Evolutionary conservation across 2,888 invertebrate genomes (phyloP).

Genomic region (Phragmatobia fuliginosa): DNA sequence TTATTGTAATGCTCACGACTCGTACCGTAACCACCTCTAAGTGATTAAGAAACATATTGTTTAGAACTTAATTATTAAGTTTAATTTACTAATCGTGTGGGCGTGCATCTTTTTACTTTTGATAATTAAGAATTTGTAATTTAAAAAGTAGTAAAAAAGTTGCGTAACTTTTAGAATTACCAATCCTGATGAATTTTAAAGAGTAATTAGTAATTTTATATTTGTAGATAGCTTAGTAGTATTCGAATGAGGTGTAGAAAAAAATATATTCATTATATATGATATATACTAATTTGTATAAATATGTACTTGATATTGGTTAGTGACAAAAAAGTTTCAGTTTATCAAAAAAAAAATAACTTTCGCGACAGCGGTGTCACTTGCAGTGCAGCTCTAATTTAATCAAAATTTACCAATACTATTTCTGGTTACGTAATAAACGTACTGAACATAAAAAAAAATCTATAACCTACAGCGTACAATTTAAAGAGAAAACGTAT

Average conservation of each 20-base stretch:
- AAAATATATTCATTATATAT: too few relatives aligned
- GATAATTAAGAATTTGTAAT: background rate
- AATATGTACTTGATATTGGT: too few relatives aligned
- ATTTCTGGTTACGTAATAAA: too few relatives aligned
- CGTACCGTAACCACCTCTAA: slow-evolving; percentile 35
- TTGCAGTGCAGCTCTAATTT: too few relatives aligned
- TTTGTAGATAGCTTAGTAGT: background rate
- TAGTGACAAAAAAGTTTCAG: too few relatives aligned
- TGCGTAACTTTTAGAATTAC: background rate
- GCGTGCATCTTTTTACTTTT: slow-evolving; percentile 21
- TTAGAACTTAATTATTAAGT: slow-evolving; percentile 19
- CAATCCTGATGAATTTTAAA: background rate
- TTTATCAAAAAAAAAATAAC: too few relatives aligned
- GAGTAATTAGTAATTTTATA: background rate
- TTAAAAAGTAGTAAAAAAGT: background rate
- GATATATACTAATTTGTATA: too few relatives aligned
- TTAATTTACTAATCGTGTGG: slow-evolving; percentile 29
- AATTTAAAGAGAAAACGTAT: background rate
- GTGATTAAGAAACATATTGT: slow-evolving; percentile 39
- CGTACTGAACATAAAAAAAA: too few relatives aligned
- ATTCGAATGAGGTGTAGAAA: background rate
- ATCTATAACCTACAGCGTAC: too few relatives aligned
- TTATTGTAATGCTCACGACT: slow-evolving; percentile 43
- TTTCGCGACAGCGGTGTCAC: too few relatives aligned
- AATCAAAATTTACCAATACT: too few relatives aligned